Conservation (phyloP, 1,140 invertebrate species). For the Zaprionus taronus region DNA sequence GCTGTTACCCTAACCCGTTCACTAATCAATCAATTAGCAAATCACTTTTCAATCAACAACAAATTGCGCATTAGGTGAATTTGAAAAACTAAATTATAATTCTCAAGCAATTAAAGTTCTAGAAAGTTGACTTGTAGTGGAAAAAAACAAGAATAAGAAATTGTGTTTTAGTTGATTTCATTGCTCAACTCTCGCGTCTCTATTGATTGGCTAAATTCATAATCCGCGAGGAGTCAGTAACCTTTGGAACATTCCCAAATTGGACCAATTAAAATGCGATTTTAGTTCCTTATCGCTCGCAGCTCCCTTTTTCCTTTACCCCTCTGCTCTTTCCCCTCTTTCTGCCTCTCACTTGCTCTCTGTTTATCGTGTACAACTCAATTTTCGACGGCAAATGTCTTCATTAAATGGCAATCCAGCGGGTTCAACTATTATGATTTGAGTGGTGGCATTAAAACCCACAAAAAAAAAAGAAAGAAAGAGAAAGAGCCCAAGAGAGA, state of each 20-base stretch:
- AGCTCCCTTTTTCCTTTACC: background rate
- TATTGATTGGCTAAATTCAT: background rate
- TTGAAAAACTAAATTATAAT: too few relatives aligned
- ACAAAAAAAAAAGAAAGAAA: slow-evolving; percentile 20
- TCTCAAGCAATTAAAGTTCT: too few relatives aligned
- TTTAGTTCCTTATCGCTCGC: slow-evolving; percentile 30
- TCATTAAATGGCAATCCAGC: slow-evolving; percentile 54
- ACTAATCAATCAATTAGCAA: background rate
- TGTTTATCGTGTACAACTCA: slow-evolving; percentile 57
- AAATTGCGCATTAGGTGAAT: too few relatives aligned
- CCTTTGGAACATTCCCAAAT: slow-evolving; percentile 8
- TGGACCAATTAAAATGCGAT: slow-evolving; percentile 35
- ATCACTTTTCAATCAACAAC: background rate
- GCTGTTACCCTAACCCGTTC: background rate
- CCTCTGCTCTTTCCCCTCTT: background rate
- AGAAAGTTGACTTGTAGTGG: background rate
- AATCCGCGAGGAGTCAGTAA: slow-evolving; percentile 18
- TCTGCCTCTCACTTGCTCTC: background rate
- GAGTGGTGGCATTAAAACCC: slow-evolving; percentile 16
- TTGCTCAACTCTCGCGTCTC: too few relatives aligned
- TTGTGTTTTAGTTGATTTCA: background rate
- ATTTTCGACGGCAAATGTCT: slow-evolving; percentile 72
- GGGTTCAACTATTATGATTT: slow-evolving; percentile 28
- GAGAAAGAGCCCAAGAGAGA: background rate
- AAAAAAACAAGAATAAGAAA: background rate